These are phyloP conservation scores for Myanophis thanlyinensis DNA, from an alignment of 2,113 vertebrate species.

Conservation along the genomic window DNA sequence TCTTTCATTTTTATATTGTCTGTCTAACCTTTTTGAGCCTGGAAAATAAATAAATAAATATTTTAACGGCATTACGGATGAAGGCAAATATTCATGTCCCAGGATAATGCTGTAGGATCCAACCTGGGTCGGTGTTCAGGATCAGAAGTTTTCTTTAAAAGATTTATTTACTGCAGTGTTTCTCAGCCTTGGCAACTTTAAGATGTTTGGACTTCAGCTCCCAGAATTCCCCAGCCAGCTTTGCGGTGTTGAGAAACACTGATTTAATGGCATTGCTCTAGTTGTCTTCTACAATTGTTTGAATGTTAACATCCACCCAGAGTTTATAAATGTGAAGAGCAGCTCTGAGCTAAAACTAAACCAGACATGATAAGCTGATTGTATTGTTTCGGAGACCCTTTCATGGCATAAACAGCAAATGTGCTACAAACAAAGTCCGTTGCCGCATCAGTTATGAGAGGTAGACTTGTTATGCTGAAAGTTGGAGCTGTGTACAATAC, in stretches of 20 bases:
- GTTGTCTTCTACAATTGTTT: background rate
- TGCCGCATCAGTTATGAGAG: background rate
- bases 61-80: background rate
- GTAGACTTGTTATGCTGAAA: background rate
- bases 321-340: background rate
- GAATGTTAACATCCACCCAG: background rate
- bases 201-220: too few relatives aligned
- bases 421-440: background rate
- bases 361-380: background rate
- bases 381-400: background rate
- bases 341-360: background rate
- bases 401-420: background rate
- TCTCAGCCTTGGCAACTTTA: too few relatives aligned
- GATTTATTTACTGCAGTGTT: too few relatives aligned
- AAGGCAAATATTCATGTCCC: background rate
- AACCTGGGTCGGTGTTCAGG: background rate
- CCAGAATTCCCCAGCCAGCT: too few relatives aligned
- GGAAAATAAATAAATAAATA: background rate
- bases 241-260: too few relatives aligned
- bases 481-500: background rate
- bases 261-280: background rate
- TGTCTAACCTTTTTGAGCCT: background rate
- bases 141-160: background rate
- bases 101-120: background rate
- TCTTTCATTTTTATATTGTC: background rate